Conservation (phyloP, 1,140 invertebrate species). For the Diachasmimorpha longicaudata region DNA sequence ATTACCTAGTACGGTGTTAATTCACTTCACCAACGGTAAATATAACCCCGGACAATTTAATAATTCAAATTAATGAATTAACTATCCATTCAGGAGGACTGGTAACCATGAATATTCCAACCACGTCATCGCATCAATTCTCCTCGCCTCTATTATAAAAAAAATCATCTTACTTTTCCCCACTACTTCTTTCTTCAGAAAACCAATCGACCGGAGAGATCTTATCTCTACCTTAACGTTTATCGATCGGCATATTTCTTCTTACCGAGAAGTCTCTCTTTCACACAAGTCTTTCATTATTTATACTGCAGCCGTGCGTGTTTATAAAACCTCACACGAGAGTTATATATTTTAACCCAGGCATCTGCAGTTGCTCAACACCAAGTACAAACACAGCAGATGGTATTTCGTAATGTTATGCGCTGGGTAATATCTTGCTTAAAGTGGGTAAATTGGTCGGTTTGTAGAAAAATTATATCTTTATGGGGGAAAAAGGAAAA, state of each 20-base stretch:
- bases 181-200: neutral
- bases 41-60: neutral
- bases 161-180: neutral
- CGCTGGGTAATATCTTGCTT: neutral
- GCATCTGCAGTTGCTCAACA: neutral
- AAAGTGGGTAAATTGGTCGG: neutral
- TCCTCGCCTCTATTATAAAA: neutral
- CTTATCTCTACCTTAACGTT: neutral
- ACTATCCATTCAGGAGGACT: neutral
- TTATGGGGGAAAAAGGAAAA: too few relatives aligned
- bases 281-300: slow-evolving; percentile 1
- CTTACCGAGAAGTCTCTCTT: neutral
- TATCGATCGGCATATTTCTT: slow-evolving; percentile 10
- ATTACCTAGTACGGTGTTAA: neutral
- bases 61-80: neutral
- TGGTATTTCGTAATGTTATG: neutral
- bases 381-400: neutral
- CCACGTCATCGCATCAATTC: neutral
- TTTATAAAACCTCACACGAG: slow-evolving; percentile 7
- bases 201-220: slow-evolving; percentile 1
- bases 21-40: neutral
- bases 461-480: neutral
- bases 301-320: slow-evolving; percentile 1
- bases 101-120: neutral
- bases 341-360: neutral